Percentiles rank a stretch among this genome's conserved stretches.
Evolutionary conservation across 2,113 vertebrate genomes (phyloP).

Genomic region (Stigmatopora nigra): DNA sequence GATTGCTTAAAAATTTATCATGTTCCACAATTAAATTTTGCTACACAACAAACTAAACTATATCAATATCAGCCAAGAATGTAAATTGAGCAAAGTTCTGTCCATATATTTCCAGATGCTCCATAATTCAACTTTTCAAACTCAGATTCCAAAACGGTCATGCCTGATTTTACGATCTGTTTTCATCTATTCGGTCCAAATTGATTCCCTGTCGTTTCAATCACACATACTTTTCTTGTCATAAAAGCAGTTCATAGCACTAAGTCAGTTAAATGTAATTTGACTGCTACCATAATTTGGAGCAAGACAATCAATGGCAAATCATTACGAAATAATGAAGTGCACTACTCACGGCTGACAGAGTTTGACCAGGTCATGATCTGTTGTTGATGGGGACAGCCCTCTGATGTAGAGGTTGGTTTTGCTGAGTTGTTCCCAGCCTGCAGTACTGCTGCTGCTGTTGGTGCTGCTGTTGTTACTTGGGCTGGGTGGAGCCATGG

Average conservation of each 20-base stretch:
- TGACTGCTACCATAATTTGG: conserved; percentile 6
- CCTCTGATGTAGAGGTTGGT: conserved; percentile 98
- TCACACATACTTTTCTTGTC: neutral
- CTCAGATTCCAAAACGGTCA: neutral
- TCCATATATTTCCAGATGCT: neutral
- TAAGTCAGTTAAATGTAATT: conserved; percentile 4
- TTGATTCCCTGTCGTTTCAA: neutral
- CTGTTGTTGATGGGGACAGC: conserved; percentile 89
- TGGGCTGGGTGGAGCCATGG: conserved; percentile 97
- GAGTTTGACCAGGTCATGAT: conserved; percentile 97
- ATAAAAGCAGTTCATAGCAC: neutral
- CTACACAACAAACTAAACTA: neutral
- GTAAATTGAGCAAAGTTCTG: neutral
- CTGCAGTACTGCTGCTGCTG: conserved; percentile 90
- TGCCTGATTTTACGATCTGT: neutral
- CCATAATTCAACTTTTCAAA: neutral
- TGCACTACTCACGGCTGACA: conserved; percentile 92
- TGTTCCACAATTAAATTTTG: too few relatives aligned
- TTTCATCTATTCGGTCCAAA: neutral
- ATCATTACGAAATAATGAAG: conserved; percentile 48
- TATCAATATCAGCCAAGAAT: neutral
- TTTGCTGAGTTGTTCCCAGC: conserved; percentile 98
- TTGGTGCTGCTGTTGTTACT: conserved; percentile 93
- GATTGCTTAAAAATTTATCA: too few relatives aligned
- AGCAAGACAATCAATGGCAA: conserved; percentile 32